These are phyloP conservation scores for Scophthalmus maximus DNA, from an alignment of 2,113 vertebrate species.

Conservation along the genomic window DNA sequence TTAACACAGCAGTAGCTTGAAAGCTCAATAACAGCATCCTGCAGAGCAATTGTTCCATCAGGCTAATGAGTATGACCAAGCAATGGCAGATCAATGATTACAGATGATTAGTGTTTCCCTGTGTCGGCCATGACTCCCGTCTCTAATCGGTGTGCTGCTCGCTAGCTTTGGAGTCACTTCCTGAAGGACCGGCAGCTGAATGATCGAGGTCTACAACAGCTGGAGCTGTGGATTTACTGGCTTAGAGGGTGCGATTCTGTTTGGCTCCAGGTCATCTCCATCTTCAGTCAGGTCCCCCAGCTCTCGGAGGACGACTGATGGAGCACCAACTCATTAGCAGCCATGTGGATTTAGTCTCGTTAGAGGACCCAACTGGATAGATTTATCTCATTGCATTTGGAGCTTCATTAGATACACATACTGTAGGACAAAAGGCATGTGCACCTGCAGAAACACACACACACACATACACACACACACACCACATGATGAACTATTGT, in stretches of 20 bases:
- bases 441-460: conserved; percentile 17
- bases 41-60: conserved; percentile 53
- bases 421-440: conserved; percentile 42
- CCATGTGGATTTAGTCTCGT: conserved; percentile 77
- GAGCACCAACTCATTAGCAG: conserved; percentile 78
- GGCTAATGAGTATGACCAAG: conserved; percentile 51
- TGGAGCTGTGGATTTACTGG: conserved; percentile 68
- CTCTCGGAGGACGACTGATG: conserved; percentile 67
- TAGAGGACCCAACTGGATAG: conserved; percentile 77
- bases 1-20: conserved; percentile 12
- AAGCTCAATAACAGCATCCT: conserved; percentile 38
- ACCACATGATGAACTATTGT: neutral
- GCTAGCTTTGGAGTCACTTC: conserved; percentile 59
- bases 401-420: conserved; percentile 69
- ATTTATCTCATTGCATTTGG: conserved; percentile 80
- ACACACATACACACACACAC: conserved; percentile 1
- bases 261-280: conserved; percentile 50
- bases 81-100: conserved; percentile 63
- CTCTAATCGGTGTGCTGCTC: conserved; percentile 33
- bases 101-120: conserved; percentile 59
- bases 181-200: conserved; percentile 53
- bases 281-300: conserved; percentile 48
- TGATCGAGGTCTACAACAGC: conserved; percentile 64
- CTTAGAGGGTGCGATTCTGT: conserved; percentile 53
- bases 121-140: conserved; percentile 45